These are phyloP conservation scores for Strigops habroptila DNA, from an alignment of 2,113 vertebrate genomes.

Conservation along the genomic window DNA sequence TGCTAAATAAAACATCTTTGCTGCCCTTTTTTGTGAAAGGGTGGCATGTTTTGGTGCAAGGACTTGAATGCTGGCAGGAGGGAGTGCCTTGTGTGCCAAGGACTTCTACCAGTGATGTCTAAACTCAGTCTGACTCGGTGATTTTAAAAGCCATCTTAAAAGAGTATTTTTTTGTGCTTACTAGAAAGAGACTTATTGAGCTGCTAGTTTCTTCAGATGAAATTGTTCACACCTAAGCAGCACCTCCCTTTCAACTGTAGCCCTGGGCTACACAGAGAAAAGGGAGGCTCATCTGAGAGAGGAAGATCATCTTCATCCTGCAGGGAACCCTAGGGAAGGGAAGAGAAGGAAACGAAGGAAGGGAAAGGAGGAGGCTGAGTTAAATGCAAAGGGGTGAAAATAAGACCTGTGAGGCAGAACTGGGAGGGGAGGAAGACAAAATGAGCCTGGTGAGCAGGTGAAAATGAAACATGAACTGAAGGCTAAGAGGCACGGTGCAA, in stretches of 20 bases:
- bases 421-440: neutral
- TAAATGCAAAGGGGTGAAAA: neutral
- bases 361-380: neutral
- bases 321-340: neutral
- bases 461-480: neutral
- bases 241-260: neutral
- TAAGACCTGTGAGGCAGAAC: neutral
- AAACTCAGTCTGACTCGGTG: neutral
- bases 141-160: neutral
- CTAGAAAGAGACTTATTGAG: neutral
- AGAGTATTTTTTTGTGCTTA: neutral
- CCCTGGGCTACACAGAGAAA: neutral
- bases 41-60: neutral
- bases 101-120: neutral
- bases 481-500: neutral
- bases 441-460: neutral
- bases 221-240: neutral
- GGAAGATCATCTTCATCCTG: neutral
- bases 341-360: neutral
- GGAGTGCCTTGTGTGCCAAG: neutral
- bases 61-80: neutral
- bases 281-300: neutral
- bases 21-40: neutral
- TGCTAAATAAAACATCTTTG: neutral
- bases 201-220: neutral